Evolutionary conservation across 2,888 invertebrate species (phyloP).

Genomic region (Drosophila yooni): DNA sequence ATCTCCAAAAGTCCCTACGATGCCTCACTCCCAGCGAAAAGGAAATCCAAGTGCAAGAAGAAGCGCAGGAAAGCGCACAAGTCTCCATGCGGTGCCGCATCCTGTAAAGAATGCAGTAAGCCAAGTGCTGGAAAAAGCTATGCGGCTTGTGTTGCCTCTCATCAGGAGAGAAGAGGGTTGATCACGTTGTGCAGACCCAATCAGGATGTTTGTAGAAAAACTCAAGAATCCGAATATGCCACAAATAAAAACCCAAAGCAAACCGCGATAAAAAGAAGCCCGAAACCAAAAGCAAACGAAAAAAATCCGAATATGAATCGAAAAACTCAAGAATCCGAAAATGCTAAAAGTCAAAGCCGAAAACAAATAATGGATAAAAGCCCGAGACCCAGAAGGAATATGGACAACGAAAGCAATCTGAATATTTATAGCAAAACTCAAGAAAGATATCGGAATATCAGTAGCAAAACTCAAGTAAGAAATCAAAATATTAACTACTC

Average conservation of each 20-base stretch:
- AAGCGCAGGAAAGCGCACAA: neutral
- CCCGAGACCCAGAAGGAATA: neutral
- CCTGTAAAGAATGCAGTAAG: neutral
- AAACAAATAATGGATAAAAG: neutral
- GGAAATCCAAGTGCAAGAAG: slow-evolving; percentile 8
- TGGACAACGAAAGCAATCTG: neutral
- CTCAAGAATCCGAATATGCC: neutral
- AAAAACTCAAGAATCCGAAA: neutral
- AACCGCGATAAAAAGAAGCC: neutral
- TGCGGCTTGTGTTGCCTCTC: neutral
- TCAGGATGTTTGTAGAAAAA: neutral
- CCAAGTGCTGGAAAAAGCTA: neutral
- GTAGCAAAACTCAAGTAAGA: neutral
- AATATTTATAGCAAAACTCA: neutral
- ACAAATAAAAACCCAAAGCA: neutral
- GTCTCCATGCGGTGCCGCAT: neutral
- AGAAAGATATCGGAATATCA: neutral
- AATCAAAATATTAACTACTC: neutral
- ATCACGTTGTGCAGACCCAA: neutral
- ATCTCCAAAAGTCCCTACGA: neutral
- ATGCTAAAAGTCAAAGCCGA: neutral
- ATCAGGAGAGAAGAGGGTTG: neutral
- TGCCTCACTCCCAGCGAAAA: fast-evolving
- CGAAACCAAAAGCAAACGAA: neutral
- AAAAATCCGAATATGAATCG: neutral